Base-by-base conservation (phyloP, 2,113 vertebrate genomes). In the Enhydra lutris region DNA sequence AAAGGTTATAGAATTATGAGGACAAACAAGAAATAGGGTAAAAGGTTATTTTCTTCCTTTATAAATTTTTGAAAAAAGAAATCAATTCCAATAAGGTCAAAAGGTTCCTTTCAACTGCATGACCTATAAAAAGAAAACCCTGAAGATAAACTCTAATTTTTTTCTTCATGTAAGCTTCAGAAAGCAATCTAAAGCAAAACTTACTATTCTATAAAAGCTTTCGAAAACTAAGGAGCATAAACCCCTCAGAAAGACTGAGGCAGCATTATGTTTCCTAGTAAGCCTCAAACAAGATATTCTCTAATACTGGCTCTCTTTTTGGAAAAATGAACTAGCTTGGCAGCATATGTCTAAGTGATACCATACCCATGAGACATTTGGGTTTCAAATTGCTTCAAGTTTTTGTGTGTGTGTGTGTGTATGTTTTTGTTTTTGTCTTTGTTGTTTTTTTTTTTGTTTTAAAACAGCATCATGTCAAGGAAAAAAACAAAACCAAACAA, bases 1-100 rank as follows among this genome's bases (percentile, higher is more conserved):
- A 96, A 97, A 95, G 92, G 45, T 96, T 95, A 83, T 47, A 95
- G 23, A 94, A 92, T 97, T 95, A 98, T 81, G 13, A 95, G 65
- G 74, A 93, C 47, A 97, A 97, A 91, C 29, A 91, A 78, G 42
- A 95, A 96, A 85, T 82, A 87, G 12, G 18, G 42, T 80, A 57
- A 94, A 94, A 96, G 73, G 42, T 83, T 92, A 95, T 82, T 94
- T 91, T 96, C 63, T 61, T 95, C 50, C 47, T 83, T 92, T n/a
- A 78, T 74, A 79, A 55, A 67, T 92, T 97, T 57, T 94, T 89
- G 36, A 88, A 65, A 81, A 94, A 87, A 81, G 17, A 20, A 63
- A 94, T 93, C 31, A 71, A 36, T 95, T 95, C 63, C 59, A 71
- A 24, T 78, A 81, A 96, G 57, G 34, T 89, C 76, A 91, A 95